Evolutionary conservation across 2,888 invertebrate genomes (phyloP).

Genomic region (Archips crataeganus): DNA sequence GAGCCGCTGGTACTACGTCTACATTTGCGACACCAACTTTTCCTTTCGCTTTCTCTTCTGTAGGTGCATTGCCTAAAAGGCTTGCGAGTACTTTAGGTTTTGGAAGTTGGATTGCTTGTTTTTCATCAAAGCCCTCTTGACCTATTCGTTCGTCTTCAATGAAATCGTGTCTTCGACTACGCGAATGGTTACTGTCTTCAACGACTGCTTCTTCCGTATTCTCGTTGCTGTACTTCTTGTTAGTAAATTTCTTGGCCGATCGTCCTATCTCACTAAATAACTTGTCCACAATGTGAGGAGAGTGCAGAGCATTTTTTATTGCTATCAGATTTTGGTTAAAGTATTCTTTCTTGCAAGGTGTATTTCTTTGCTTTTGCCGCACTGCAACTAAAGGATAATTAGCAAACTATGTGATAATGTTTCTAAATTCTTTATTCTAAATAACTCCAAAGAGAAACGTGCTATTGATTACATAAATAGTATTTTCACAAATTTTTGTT

Average conservation of each 20-base stretch:
- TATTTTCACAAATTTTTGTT: background rate
- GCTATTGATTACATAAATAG: background rate
- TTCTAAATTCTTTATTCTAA: too few relatives aligned
- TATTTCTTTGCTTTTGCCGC: background rate
- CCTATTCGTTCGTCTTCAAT: background rate
- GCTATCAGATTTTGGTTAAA: background rate
- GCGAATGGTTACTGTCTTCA: background rate
- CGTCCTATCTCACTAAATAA: background rate
- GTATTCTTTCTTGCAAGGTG: background rate
- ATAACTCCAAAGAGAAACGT: too few relatives aligned
- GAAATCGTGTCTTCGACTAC: background rate
- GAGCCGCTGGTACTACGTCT: conserved; percentile 30
- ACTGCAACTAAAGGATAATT: background rate
- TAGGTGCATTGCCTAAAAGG: background rate
- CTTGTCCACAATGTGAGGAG: background rate
- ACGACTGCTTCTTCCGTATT: background rate
- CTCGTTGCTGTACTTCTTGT: background rate
- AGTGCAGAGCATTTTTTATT: background rate
- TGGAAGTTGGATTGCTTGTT: background rate
- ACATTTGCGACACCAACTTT: conserved; percentile 38
- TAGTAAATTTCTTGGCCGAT: background rate
- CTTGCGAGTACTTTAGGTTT: background rate
- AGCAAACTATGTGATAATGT: background rate
- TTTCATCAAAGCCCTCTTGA: background rate
- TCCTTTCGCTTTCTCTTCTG: conserved; percentile 1